Base-by-base conservation (phyloP, 2,797 vertebrate species). In the Echeneis naucrates region DNA sequence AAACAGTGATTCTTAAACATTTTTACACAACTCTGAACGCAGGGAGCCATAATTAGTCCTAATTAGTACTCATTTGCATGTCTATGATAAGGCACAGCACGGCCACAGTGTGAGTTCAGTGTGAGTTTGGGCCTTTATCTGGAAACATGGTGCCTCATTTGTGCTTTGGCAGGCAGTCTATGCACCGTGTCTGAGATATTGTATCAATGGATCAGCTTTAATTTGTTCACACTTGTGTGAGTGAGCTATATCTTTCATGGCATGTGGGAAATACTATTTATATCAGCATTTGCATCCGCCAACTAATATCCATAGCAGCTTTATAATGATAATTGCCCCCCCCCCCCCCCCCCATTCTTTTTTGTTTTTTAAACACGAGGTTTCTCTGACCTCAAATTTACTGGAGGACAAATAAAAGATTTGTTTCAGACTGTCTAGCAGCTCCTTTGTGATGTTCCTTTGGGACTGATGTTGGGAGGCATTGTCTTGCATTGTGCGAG, bases 61-160 rank as follows among this genome's bases (percentile, higher is more conserved):
- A 97, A 97, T 96, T 96, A 96, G 92, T 92, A 88, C 94, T 95
- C 94, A 96, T 97, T 96, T 96, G 95, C 95, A 96, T 96, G 95
- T 93, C 92, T 96, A 95, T 96, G 95, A 96, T 96, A 96, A 96
- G 95, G 93, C 93, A 92, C 93, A 95, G 94, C 94, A 93, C 93
- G 93, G 93, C 93, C 93, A 94, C 94, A 94, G 93, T 94, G 94
- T 77, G 79, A 64, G 93, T 67, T 78, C 65, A 57, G 42, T 45
- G 40, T 54, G 56, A 45, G 55, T 70, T 54, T 14, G 93, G 65
- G 94, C 91, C 86, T 83, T 88, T 92, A 94, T 95, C 92, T 94
- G 92, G 92, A 91, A 95, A 95, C 94, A 87, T 89, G 89, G 90
- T 84, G 35, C 51, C 30, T 78, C 50, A 38, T 75, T 67, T 54